A percentile compares a stretch with the other conserved stretches of the same genome.
Evolutionary conservation across 2,888 invertebrate genomes (phyloP).

Genomic region (Pherbina coryleti): DNA sequence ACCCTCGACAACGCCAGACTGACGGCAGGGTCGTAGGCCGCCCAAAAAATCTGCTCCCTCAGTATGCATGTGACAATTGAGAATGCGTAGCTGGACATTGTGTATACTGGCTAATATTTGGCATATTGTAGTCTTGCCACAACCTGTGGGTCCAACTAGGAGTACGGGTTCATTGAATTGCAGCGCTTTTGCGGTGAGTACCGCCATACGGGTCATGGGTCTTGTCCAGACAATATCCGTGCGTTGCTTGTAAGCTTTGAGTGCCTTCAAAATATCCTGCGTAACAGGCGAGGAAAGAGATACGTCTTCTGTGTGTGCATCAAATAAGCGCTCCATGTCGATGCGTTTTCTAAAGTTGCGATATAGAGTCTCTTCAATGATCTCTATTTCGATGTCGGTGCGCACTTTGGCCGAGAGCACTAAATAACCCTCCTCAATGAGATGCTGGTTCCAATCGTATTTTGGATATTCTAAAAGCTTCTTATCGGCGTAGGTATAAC

Average conservation of each 20-base stretch:
- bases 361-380: constrained; percentile 84
- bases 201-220: constrained; percentile 86
- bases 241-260: constrained; percentile 72
- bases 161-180: constrained; percentile 94
- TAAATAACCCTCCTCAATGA: constrained; percentile 96
- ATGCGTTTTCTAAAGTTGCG: constrained; percentile 85
- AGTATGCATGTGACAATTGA: constrained; percentile 99
- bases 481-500: constrained; percentile 83
- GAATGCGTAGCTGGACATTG: constrained; percentile 78
- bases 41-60: constrained; percentile 99
- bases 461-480: constrained; percentile 73
- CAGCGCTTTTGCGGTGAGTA: constrained; percentile 85
- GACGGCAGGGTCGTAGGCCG: constrained; percentile 89
- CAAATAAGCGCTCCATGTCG: constrained; percentile 79
- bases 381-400: constrained; percentile 82
- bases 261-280: constrained; percentile 76
- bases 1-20: constrained; percentile 51
- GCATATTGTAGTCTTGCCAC: constrained; percentile 97
- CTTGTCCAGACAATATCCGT: constrained; percentile 94
- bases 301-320: constrained; percentile 74
- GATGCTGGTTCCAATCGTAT: constrained; percentile 97
- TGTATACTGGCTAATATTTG: constrained; percentile 85
- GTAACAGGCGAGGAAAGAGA: constrained; percentile 78
- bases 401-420: constrained; percentile 94
- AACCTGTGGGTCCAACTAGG: constrained; percentile 97